phyloP scores from a whole-genome alignment of 2,888 invertebrate genomes.

The Latheticus oryzae region DNA sequence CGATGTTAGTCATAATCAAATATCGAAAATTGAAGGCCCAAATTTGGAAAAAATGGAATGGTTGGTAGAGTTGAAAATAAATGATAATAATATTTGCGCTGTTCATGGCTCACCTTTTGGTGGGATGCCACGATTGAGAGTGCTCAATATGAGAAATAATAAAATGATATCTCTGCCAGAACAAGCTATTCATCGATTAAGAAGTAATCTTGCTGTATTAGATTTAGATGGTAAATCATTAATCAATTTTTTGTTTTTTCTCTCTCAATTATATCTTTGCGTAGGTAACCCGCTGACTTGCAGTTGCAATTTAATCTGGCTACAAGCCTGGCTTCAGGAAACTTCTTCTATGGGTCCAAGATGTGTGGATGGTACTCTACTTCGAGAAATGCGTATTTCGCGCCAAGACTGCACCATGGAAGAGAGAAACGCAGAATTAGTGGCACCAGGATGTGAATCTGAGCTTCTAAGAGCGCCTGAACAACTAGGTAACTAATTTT shows the following conservation, averaged over 20 bases:
- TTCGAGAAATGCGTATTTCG: slow-evolving; percentile 79
- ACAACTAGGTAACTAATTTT: too few species aligned
- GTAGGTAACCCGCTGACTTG: slow-evolving; percentile 86
- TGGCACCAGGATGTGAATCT: slow-evolving; percentile 78
- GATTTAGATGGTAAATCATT: slow-evolving; percentile 82
- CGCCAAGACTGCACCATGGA: slow-evolving; percentile 74
- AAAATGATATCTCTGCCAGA: slow-evolving; percentile 80
- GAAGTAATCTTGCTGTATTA: slow-evolving; percentile 84
- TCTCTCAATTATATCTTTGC: too few species aligned
- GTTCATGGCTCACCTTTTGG: slow-evolving; percentile 85
- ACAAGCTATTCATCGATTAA: slow-evolving; percentile 77
- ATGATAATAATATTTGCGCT: slow-evolving; percentile 84
- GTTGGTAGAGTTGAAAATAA: slow-evolving; percentile 87
- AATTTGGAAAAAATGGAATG: slow-evolving; percentile 83
- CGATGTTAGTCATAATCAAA: slow-evolving; percentile 84
- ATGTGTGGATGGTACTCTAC: slow-evolving; percentile 81
- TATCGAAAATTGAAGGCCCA: slow-evolving; percentile 74
- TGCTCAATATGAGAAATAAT: slow-evolving; percentile 82
- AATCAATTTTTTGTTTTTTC: slow-evolving; percentile 3
- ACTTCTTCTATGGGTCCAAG: slow-evolving; percentile 80
- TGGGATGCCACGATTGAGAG: slow-evolving; percentile 85
- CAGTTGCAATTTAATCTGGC: slow-evolving; percentile 85
- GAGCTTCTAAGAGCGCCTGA: slow-evolving; percentile 67
- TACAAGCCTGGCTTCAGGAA: slow-evolving; percentile 85
- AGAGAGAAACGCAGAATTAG: slow-evolving; percentile 67